Percentiles rank a stretch among this genome's conserved stretches.
Conservation (phyloP, 2,888 invertebrate genomes). For the Barypeithes pellucidus region DNA sequence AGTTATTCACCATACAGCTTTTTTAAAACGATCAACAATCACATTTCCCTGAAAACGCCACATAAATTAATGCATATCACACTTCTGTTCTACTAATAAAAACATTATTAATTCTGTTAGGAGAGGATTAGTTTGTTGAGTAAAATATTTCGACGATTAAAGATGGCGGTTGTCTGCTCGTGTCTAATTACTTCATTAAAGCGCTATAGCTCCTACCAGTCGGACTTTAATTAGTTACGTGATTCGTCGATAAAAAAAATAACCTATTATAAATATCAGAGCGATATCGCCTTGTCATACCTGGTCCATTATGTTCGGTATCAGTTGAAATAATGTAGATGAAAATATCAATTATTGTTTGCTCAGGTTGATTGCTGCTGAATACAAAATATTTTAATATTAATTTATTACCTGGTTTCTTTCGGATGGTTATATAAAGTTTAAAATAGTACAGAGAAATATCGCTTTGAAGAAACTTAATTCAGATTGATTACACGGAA, state of each 20-base stretch:
- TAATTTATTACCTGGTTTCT: background rate
- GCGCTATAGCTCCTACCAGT: conserved; percentile 53
- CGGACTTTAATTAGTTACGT: conserved; percentile 65
- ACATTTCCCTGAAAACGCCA: background rate
- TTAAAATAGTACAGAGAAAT: too few relatives aligned
- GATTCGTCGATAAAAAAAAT: conserved; percentile 63
- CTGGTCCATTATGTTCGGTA: conserved; percentile 42
- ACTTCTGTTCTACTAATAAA: background rate
- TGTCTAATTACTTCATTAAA: conserved; percentile 50
- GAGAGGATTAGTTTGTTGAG: conserved; percentile 1
- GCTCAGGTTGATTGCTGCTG: conserved; percentile 15
- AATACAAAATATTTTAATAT: conserved; percentile 18
- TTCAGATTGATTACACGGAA: too few relatives aligned
- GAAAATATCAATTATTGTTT: conserved; percentile 30
- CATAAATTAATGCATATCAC: background rate
- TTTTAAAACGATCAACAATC: too few relatives aligned
- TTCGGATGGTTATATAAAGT: too few relatives aligned
- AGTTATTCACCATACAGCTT: too few relatives aligned
- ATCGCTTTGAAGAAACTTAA: too few relatives aligned
- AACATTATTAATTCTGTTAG: background rate
- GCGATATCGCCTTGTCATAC: conserved; percentile 47
- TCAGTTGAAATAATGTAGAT: conserved; percentile 17
- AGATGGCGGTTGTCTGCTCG: conserved; percentile 43
- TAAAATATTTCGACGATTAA: conserved; percentile 21
- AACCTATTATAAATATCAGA: conserved; percentile 58